A percentile compares a stretch with the other conserved stretches of the same genome.
phyloP scores from a whole-genome alignment of 2,113 vertebrate genomes.

The Electrona antarctica region DNA sequence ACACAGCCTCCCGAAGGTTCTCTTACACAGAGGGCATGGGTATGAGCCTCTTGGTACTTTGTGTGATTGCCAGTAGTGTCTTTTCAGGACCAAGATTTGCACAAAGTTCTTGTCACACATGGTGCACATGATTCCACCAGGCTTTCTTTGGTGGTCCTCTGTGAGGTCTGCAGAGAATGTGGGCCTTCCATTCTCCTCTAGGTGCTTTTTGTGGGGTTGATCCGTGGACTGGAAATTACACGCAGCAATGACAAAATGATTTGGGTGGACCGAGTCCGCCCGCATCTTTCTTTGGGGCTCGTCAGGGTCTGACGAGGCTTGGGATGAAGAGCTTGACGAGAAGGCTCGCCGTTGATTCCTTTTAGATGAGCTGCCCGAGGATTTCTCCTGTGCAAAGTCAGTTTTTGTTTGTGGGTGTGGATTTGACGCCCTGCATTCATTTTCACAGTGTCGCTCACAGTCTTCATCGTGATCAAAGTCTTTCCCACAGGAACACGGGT shows the following conservation, averaged over 20 bases:
- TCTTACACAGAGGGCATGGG: conserved; percentile 34
- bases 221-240: conserved; percentile 7
- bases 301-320: not conserved
- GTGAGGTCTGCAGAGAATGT: not conserved
- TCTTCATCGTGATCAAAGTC: conserved; percentile 32
- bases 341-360: not conserved
- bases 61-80: conserved; percentile 24
- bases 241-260: not conserved
- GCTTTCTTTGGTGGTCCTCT: not conserved
- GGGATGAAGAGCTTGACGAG: not conserved
- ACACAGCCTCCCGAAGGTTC: conserved; percentile 24
- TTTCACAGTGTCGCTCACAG: conserved; percentile 8
- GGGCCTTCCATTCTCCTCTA: not conserved
- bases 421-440: conserved; percentile 2
- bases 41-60: conserved; percentile 18
- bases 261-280: no score
- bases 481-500: conserved; percentile 15
- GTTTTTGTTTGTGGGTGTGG: not conserved
- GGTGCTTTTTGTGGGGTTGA: not conserved
- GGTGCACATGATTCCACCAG: conserved; percentile 31
- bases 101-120: conserved; percentile 41
- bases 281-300: no score
- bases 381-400: not conserved
- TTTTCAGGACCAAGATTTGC: conserved; percentile 14
- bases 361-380: not conserved